These are phyloP conservation scores for Aphrocallistes beatrix DNA, from an alignment of 37 sponge, comb jelly and placozoan genomes.

Conservation along the genomic window DNA sequence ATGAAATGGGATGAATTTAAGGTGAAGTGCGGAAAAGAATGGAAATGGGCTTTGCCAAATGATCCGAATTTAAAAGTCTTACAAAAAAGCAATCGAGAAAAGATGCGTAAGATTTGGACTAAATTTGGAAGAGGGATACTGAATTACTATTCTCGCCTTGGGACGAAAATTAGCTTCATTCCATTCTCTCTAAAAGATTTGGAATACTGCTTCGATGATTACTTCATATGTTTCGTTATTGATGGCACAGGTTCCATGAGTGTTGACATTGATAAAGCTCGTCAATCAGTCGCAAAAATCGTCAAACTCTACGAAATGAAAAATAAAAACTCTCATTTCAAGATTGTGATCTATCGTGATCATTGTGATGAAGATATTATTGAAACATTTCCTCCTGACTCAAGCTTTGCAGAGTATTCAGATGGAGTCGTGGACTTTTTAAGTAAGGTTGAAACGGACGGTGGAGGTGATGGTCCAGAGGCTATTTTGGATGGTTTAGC, in stretches of 20 bases:
- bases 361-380: neutral
- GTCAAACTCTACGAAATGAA: neutral
- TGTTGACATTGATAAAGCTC: neutral
- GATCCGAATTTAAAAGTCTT: neutral
- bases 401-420: neutral
- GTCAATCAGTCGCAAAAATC: neutral
- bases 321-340: neutral
- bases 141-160: neutral
- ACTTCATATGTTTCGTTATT: neutral
- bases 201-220: neutral
- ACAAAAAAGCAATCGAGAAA: neutral
- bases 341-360: neutral
- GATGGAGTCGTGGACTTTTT: neutral
- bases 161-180: neutral
- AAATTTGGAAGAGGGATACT: slow-evolving; percentile 5
- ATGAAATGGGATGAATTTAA: neutral
- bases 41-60: neutral
- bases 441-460: neutral
- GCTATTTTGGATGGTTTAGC: neutral
- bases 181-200: neutral
- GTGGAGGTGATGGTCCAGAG: neutral
- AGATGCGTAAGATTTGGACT: neutral
- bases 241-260: neutral
- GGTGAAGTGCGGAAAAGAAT: neutral
- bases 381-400: neutral